Percentiles rank a stretch among this genome's conserved stretches.
phyloP scores from a whole-genome alignment of 2,888 invertebrate genomes.

The Noctua janthina region DNA sequence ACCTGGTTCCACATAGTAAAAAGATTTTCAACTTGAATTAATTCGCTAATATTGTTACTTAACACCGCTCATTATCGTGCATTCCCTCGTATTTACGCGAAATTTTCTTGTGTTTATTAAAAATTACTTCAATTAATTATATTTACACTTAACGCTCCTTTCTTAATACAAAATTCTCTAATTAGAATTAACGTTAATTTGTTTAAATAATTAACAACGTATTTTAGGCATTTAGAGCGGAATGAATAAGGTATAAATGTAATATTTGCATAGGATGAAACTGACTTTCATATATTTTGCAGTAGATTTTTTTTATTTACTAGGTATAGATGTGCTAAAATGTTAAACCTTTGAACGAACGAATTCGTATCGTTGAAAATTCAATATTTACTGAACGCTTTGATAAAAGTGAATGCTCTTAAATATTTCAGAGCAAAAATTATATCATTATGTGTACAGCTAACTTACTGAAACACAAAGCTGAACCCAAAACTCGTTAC shows the following conservation, averaged over 20 bases:
- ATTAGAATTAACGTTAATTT: constrained; percentile 30
- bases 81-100: constrained; percentile 14
- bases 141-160: constrained; percentile 4
- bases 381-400: neutral
- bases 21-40: neutral
- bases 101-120: neutral
- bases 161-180: constrained; percentile 17
- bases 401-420: neutral
- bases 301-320: neutral
- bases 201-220: constrained; percentile 4
- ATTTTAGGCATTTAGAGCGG: neutral
- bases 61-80: neutral
- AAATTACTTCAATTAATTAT: constrained; percentile 35
- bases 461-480: constrained; percentile 31
- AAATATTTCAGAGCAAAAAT: constrained; percentile 1
- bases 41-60: constrained; percentile 10
- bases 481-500: constrained; percentile 24
- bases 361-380: neutral
- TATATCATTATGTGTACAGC: neutral
- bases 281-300: neutral
- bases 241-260: neutral
- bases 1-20: too few species aligned
- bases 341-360: neutral
- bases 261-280: neutral
- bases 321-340: neutral